Percentiles rank a stretch among this genome's conserved stretches.
phyloP scores from a whole-genome alignment of 1,140 invertebrate genomes.

The Chironomus striatipennis region DNA sequence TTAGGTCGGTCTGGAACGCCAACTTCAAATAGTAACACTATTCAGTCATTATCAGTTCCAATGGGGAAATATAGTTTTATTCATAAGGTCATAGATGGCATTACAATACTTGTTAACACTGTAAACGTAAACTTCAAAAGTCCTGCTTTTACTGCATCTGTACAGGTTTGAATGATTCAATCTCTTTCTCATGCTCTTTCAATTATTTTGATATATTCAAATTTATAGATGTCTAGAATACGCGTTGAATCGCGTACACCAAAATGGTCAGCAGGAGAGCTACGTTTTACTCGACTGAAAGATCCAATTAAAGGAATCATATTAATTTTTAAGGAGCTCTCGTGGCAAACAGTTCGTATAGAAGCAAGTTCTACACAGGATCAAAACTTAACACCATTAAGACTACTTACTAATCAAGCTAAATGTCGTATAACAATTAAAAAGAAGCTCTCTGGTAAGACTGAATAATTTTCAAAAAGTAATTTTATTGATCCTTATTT shows the following conservation, averaged over 20 bases:
- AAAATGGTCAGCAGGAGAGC: constrained; percentile 71
- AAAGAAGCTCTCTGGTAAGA: constrained; percentile 76
- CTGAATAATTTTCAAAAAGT: neutral
- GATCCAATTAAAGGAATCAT: constrained; percentile 79
- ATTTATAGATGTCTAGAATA: constrained; percentile 75
- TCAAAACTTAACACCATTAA: constrained; percentile 74
- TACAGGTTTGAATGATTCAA: constrained; percentile 63
- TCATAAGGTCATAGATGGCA: constrained; percentile 95
- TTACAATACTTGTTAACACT: constrained; percentile 90
- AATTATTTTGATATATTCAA: constrained; percentile 27
- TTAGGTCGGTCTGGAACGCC: constrained; percentile 57
- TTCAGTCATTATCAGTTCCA: constrained; percentile 33
- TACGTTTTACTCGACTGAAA: constrained; percentile 84
- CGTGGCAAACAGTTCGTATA: constrained; percentile 93
- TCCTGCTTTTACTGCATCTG: constrained; percentile 85
- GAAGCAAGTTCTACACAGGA: constrained; percentile 82
- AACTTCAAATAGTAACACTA: constrained; percentile 33
- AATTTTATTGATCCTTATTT: constrained; percentile 27
- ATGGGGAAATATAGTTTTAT: constrained; percentile 76
- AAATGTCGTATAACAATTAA: constrained; percentile 94
- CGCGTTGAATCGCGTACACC: constrained; percentile 88
- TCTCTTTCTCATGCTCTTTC: constrained; percentile 26
- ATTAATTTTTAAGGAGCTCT: constrained; percentile 94
- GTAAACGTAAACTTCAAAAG: constrained; percentile 90
- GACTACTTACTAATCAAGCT: constrained; percentile 90